These are phyloP conservation scores for Nomada flava DNA, from an alignment of 2,888 invertebrate genomes.

Conservation along the genomic window DNA sequence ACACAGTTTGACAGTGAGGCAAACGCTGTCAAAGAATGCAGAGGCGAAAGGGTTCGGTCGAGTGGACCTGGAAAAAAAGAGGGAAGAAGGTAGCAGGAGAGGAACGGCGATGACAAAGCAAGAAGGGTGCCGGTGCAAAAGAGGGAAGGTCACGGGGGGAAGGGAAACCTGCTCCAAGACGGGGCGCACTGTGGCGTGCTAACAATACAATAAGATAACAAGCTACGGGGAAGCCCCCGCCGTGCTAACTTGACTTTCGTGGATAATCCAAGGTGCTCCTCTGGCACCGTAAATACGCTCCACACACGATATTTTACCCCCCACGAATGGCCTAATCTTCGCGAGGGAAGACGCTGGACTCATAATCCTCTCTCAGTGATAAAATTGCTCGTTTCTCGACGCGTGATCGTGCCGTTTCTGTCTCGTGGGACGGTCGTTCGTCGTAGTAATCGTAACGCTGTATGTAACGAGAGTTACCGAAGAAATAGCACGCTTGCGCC, in stretches of 20 bases:
- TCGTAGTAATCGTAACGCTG: constrained; percentile 36
- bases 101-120: constrained; percentile 64
- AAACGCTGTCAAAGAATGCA: constrained; percentile 30
- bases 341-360: constrained; percentile 55
- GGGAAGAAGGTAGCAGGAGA: constrained; percentile 56
- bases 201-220: constrained; percentile 81
- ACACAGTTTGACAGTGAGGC: constrained; percentile 18
- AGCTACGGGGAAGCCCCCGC: constrained; percentile 67
- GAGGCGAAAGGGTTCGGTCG: constrained; percentile 49
- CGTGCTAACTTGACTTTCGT: constrained; percentile 72
- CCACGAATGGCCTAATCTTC: constrained; percentile 60
- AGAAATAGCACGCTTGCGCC: constrained; percentile 11
- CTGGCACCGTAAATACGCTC: constrained; percentile 60
- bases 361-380: constrained; percentile 63
- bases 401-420: constrained; percentile 54
- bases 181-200: constrained; percentile 70
- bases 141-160: constrained; percentile 49
- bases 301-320: constrained; percentile 46
- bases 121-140: constrained; percentile 51
- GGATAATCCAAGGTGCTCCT: constrained; percentile 69
- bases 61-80: constrained; percentile 58
- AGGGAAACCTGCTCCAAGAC: constrained; percentile 75
- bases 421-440: constrained; percentile 49
- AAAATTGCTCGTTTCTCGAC: constrained; percentile 66
- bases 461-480: constrained; percentile 39